These are phyloP conservation scores for Noturus placidus DNA, from an alignment of 2,113 vertebrate species.

Conservation along the genomic window DNA sequence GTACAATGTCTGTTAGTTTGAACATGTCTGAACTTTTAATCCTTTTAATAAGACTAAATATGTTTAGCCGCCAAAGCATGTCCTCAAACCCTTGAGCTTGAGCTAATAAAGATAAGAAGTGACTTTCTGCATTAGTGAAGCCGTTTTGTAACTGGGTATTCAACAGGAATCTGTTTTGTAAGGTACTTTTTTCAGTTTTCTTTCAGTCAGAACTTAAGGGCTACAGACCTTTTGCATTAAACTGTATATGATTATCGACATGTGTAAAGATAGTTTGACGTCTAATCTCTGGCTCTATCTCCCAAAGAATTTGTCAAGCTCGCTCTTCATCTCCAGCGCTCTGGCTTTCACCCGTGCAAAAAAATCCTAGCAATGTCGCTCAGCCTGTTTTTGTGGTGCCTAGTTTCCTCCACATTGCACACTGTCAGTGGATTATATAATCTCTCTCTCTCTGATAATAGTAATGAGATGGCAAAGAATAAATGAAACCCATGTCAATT, in stretches of 20 bases:
- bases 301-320: conserved; percentile 51
- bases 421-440: neutral
- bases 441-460: neutral
- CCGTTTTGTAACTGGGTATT: neutral
- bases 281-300: conserved; percentile 62
- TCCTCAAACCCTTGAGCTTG: neutral
- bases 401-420: neutral
- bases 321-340: conserved; percentile 39
- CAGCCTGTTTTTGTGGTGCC: conserved; percentile 42
- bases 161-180: neutral
- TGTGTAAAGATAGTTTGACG: neutral
- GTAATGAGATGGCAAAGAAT: neutral
- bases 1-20: neutral
- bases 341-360: conserved; percentile 48
- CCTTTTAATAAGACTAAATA: neutral
- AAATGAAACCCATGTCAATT: neutral
- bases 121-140: neutral
- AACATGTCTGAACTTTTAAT: neutral
- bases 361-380: conserved; percentile 60
- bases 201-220: neutral
- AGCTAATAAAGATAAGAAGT: neutral
- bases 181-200: neutral
- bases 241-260: neutral
- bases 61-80: neutral
- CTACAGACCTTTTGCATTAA: neutral